Conservation (phyloP, 2,888 invertebrate species). For the Cantharis lateralis region DNA sequence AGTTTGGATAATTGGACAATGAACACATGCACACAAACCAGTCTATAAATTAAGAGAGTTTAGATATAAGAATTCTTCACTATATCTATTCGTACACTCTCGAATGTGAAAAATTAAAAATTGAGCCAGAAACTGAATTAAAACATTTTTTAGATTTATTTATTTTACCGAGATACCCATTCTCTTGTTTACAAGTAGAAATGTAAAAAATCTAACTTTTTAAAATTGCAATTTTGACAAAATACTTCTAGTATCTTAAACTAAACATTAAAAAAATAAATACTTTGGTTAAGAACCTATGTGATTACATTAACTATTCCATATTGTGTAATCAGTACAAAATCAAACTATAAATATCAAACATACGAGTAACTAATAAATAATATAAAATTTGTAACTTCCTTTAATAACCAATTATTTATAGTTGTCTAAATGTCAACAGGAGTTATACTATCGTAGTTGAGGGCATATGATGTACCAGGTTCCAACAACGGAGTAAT, state of each 20-base stretch:
- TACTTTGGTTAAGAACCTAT: constrained; percentile 24
- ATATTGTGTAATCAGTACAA: constrained; percentile 5
- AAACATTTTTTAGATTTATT: not conserved
- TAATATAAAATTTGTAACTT: not conserved
- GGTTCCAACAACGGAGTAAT: constrained; percentile 52
- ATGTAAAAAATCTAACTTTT: not conserved
- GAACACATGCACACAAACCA: not conserved
- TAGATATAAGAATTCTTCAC: not conserved
- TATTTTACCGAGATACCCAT: not conserved
- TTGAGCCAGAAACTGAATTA: not conserved
- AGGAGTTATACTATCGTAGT: constrained; percentile 53
- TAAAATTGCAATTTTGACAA: not conserved
- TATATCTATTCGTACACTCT: not conserved
- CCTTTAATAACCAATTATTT: not conserved
- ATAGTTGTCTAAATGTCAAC: not conserved
- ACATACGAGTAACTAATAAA: not conserved
- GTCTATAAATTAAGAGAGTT: constrained; percentile 4
- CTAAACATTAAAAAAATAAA: constrained; percentile 22
- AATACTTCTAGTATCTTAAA: not conserved
- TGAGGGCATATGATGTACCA: constrained; percentile 46
- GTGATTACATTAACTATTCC: constrained; percentile 5
- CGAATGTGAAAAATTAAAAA: not conserved
- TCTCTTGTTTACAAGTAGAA: not conserved
- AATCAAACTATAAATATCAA: not conserved
- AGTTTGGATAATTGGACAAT: not conserved